phyloP scores from a whole-genome alignment of 2,888 invertebrate genomes.

The Spodoptera littoralis region DNA sequence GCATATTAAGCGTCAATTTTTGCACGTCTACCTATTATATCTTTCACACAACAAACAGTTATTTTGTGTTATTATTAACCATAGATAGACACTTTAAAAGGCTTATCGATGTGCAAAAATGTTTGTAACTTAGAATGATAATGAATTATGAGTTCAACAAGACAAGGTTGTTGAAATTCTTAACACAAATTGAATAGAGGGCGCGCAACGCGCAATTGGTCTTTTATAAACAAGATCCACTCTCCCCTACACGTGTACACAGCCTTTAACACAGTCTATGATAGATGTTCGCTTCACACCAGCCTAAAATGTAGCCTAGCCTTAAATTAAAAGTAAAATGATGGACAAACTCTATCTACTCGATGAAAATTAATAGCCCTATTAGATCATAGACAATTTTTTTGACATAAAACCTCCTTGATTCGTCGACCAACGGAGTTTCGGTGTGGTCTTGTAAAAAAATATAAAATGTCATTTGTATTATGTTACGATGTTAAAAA shows the following conservation, averaged over 20 bases:
- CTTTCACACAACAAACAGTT: too few species aligned
- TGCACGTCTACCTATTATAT: too few species aligned
- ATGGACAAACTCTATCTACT: conserved; percentile 32
- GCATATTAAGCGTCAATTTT: too few species aligned
- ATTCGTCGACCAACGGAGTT: conserved; percentile 10
- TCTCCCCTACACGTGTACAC: conserved; percentile 58
- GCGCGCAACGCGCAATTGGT: too few species aligned
- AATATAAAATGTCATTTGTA: conserved; percentile 18
- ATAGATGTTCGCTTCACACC: conserved; percentile 63
- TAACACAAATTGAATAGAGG: too few species aligned
- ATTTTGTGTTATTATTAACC: too few species aligned
- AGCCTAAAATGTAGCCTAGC: conserved; percentile 25
- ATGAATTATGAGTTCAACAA: too few species aligned
- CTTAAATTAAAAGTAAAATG: conserved; percentile 49
- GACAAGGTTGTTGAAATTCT: too few species aligned
- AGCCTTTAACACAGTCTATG: conserved; percentile 68
- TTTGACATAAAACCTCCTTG: conserved; percentile 20
- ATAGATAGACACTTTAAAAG: too few species aligned
- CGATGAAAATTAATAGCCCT: conserved; percentile 54
- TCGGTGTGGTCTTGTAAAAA: conserved; percentile 37
- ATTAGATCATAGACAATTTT: conserved; percentile 7
- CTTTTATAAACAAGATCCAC: conserved; percentile 17
- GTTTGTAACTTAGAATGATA: too few species aligned
- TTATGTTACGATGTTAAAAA: conserved; percentile 34
- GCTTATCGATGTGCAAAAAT: too few species aligned